phyloP scores from a whole-genome alignment of 1,140 invertebrate genomes.

The Platyura marginata region DNA sequence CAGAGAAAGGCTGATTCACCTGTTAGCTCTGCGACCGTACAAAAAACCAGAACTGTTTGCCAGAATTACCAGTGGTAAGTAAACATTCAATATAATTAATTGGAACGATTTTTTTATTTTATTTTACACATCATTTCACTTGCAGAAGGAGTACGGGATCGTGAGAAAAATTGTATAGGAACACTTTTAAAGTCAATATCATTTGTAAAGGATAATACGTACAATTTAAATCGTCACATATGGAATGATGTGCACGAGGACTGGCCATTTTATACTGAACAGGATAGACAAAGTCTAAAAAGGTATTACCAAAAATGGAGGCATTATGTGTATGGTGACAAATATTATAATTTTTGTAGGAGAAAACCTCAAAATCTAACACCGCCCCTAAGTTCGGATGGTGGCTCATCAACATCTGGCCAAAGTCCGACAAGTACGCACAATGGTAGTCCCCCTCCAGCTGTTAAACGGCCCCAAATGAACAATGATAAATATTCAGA shows the following conservation, averaged over 20 bases:
- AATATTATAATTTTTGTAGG: conserved; percentile 23
- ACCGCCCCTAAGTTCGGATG: conserved; percentile 66
- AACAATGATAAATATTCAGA: conserved; percentile 25
- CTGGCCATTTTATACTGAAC: conserved; percentile 83
- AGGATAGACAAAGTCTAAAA: conserved; percentile 72
- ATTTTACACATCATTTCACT: too few relatives aligned
- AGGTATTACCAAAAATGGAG: too few relatives aligned
- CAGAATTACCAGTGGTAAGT: conserved; percentile 57
- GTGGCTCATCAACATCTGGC: conserved; percentile 33
- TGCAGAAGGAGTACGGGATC: conserved; percentile 75
- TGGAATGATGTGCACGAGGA: conserved; percentile 89
- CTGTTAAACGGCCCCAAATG: conserved; percentile 8
- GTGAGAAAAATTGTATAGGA: conserved; percentile 53
- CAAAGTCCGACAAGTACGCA: conserved; percentile 51
- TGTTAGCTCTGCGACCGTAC: conserved; percentile 76
- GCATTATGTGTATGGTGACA: too few relatives aligned
- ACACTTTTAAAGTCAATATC: conserved; percentile 62
- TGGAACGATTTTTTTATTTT: too few relatives aligned
- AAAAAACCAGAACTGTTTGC: conserved; percentile 80
- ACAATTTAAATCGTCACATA: conserved; percentile 60
- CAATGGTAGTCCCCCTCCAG: conserved; percentile 39
- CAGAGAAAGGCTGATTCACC: conserved; percentile 82
- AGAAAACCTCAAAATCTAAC: conserved; percentile 77
- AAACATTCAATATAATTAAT: too few relatives aligned
- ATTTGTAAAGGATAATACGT: conserved; percentile 67